These are phyloP conservation scores for Drosophila nigromelanica DNA, from an alignment of 1,140 invertebrate species.

Conservation along the genomic window DNA sequence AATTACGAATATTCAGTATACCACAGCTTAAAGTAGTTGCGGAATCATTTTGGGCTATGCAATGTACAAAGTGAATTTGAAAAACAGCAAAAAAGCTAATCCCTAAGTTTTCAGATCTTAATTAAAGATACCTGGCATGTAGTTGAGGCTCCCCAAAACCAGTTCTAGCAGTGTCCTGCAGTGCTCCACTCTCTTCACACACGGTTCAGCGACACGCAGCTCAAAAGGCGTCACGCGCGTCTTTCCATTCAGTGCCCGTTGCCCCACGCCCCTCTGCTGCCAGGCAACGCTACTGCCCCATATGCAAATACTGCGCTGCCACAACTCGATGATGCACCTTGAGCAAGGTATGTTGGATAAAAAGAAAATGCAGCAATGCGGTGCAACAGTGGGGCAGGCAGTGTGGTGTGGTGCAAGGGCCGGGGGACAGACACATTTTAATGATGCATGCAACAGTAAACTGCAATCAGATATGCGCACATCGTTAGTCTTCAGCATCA, in stretches of 20 bases:
- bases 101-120: slow-evolving; percentile 2
- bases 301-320: slow-evolving; percentile 70
- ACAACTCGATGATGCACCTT: slow-evolving; percentile 65
- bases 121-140: slow-evolving; percentile 10
- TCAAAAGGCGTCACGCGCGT: slow-evolving; percentile 53
- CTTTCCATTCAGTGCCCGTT: slow-evolving; percentile 57
- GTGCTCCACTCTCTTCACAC: not conserved
- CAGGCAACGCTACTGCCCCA: slow-evolving; percentile 24
- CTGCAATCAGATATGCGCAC: slow-evolving; percentile 82
- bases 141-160: slow-evolving; percentile 5
- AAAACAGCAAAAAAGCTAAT: slow-evolving; percentile 6
- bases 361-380: slow-evolving; percentile 68
- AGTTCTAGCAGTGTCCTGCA: slow-evolving; percentile 18
- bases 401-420: not conserved
- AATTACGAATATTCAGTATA: not conserved
- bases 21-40: not conserved
- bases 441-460: slow-evolving; percentile 82
- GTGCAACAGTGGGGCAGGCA: slow-evolving; percentile 13
- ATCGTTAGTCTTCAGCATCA: slow-evolving; percentile 82
- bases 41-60: not conserved
- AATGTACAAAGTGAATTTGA: not conserved
- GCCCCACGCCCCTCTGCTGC: not conserved
- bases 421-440: slow-evolving; percentile 72
- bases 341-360: slow-evolving; percentile 69
- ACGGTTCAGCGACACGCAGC: slow-evolving; percentile 71